Base-by-base conservation (phyloP, 1,140 invertebrate genomes). In the Phocides pigmalion region DNA sequence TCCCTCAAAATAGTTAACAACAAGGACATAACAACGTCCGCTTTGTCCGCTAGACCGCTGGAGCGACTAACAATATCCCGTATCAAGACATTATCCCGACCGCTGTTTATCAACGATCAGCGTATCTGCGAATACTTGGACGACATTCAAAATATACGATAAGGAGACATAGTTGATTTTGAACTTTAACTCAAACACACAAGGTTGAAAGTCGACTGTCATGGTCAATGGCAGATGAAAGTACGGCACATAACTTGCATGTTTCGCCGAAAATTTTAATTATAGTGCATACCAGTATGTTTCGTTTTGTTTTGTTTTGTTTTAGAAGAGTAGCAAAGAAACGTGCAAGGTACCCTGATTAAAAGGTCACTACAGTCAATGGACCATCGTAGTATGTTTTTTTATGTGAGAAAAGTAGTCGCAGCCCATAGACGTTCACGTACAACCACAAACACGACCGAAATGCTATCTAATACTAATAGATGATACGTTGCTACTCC, bases 121-220 rank as follows among this genome's bases (percentile, higher is more conserved):
- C 17, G 17, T 20, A 46, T 46, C 19, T n/a, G 9, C 8, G 42
- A 46, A 20, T 46, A 46, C 42, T 46, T 46, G 42, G 42, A 46
- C 17, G 16, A 20, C 42, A 20, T 46, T 46, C 42, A 46, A 46
- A 46, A 46, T 20, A 46, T 20, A 46, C 42, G 28, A 20, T 11
- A 19, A n/a, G 14, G 2, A 3, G 42, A 1, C 9, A 20, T 8
- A 20, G 8, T n/a, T 2, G 1, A 46, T n/a, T 46, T 20, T 46
- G 4, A 11, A 20, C 42, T 8, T 3, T 46, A 46, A 8, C 1
- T 9, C 8, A n/a, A 46, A 1, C 17, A 9, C 2, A 1, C n/a
- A 11, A 9, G n/a, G 17, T 46, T 46, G 4, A 20, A 20, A 20
- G 1, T 46, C 0, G 5, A 20, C 4, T 15, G 6, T 4, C 2